Evolutionary conservation across 2,797 vertebrate genomes (phyloP), one percentile per base, ranked within the genome.

Genomic region (Momotus momota): DNA sequence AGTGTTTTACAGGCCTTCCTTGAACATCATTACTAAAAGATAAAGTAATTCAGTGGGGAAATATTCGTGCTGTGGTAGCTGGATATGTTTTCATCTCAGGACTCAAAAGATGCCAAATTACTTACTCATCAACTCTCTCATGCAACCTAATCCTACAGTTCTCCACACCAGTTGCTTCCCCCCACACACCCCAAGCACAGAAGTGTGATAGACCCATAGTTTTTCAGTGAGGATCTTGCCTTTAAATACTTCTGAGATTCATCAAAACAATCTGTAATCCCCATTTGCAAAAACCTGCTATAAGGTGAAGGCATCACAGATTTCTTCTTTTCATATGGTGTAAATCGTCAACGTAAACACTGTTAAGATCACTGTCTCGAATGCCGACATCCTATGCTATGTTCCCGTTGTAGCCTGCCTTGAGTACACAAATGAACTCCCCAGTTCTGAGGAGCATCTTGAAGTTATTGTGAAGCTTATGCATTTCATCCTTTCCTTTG

Each of bases 21-120:
- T 72, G 77, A 60, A 57, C 33, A 67, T 93, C 27, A 4, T 70
- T 43, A 62, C 43, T 96, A 48, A 77, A 90, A 86, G 19, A 61
- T 58, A 64, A 74, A 88, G 14, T 83, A 69, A 71, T 74, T 74
- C 20, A 26, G 16, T 16, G 31, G 20, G 65, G 35, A 84, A 49
- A 26, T 33, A 49, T 8, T 91, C 82, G 6, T 41, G n/a, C 74
- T 45, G 17, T 19, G 14, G 25, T 81, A 54, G 35, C 61, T 81
- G 70, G 12, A 1, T 87, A 7, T 79, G 14, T 93, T 75, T 82
- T 82, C 7, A 25, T 82, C 14, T 77, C 3, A 3, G 46, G 73
- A 35, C 5, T 64, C 55, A 25, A 58, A 79, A 79, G 54, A 40
- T 84, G n/a, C 12, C 81, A 27, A 27, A 58, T 81, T 52, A 57